Base-by-base conservation (phyloP, 2,113 vertebrate genomes). In the Calidris pugnax region DNA sequence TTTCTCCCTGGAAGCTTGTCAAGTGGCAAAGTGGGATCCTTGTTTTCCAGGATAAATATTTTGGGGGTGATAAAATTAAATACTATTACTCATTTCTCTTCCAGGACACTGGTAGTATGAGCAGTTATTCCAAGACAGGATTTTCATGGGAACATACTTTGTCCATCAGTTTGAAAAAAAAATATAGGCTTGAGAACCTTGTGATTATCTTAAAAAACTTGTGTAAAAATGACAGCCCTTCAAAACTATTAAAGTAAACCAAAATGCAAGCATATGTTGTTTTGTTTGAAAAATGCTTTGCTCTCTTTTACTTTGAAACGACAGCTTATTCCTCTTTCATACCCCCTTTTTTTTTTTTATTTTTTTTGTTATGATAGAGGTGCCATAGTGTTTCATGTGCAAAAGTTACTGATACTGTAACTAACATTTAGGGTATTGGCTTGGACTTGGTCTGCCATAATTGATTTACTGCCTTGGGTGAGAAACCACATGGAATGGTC, bases 381-480 rank as follows among this genome's bases (percentile, higher is more conserved):
- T 81, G 35, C 63, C 55, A 32, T 69, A 86, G 79, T 93, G 35
- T 75, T 95, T 85, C 76, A 67, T 85, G 66, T 57, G 43, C 50
- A 47, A 72, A 93, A 84, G 85, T 87, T 85, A 82, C 74, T 87
- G 94, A 96, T 91, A 85, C n/a, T 79, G 18, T 85, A 97, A 96
- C 86, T 94, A 95, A 91, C 66, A 93, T 93, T 93, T 63, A 78
- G 74, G n/a, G 48, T 94, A 92, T 89, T 92, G 69, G 81, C 75
- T 96, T 97, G 88, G 64, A 48, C 56, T 97, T 72, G 63, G 67
- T 93, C 48, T 97, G 67, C 73, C 72, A 35, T 78, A 92, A 79
- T 51, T 98, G 97, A 98, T 98, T 98, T 98, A 98, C 94, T 96
- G 78, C 91, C 90, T 83, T 60, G 86, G 47, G 93, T 95, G 93